These are phyloP conservation scores for Himalopsyche anomala DNA, from an alignment of 2,888 invertebrate species.

Conservation along the genomic window DNA sequence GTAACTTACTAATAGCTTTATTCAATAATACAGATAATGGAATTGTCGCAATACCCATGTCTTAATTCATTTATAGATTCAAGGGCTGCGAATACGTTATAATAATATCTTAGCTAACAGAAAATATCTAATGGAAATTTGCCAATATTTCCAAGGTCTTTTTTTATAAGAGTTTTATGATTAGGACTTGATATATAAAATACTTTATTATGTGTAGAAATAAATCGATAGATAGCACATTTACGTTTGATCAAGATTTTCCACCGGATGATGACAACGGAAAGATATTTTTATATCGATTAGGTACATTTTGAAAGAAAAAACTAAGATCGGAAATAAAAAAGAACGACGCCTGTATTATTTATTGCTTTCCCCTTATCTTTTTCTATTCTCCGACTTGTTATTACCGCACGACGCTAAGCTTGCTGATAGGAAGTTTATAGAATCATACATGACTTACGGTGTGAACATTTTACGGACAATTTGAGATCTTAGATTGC, in stretches of 20 bases:
- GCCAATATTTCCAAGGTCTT: background rate
- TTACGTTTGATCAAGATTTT: slow-evolving; percentile 12
- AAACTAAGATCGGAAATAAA: background rate
- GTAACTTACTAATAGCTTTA: too few species aligned
- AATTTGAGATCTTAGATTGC: background rate
- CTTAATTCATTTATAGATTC: too few species aligned
- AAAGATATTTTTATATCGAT: slow-evolving; percentile 28
- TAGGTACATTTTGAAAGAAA: slow-evolving; percentile 16
- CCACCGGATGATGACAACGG: slow-evolving; percentile 1
- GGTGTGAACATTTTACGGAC: background rate
- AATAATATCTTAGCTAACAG: too few species aligned
- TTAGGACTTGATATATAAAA: background rate
- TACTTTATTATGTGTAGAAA: background rate
- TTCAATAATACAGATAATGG: too few species aligned
- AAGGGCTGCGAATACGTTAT: too few species aligned
- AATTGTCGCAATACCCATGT: too few species aligned
- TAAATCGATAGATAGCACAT: slow-evolving; percentile 7
- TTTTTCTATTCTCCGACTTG: background rate
- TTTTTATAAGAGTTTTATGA: background rate
- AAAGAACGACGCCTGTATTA: slow-evolving; percentile 26
- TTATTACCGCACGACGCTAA: slow-evolving; percentile 2
- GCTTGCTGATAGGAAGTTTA: slow-evolving; percentile 3
- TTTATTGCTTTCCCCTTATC: slow-evolving; percentile 22
- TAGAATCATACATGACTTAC: background rate
- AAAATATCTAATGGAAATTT: background rate